Evolutionary conservation across 2,797 vertebrate genomes (phyloP), one percentile per base, ranked within the genome.

Genomic region (Lophotriccus pileatus): DNA sequence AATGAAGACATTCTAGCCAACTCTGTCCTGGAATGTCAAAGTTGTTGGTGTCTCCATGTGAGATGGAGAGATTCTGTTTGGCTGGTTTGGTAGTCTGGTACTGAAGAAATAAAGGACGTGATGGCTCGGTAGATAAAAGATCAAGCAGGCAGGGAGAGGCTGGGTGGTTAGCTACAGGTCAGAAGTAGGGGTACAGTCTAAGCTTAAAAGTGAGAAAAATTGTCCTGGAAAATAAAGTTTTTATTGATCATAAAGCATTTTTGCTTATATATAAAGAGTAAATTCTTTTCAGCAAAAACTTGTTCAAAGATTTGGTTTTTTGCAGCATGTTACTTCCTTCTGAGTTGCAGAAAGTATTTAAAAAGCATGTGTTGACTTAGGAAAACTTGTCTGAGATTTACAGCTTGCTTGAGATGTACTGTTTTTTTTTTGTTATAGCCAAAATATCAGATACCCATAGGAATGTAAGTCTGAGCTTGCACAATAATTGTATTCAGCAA

Each of bases 311-410:
- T 30, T 73, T 58, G 1, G 0, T 2, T 70, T 83, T 56, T 36
- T 55, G n/a, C 6, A 21, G 37, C 17, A 30, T 39, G 5, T 90
- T 87, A n/a, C 34, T 84, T 95, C 67, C 44, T 88, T 84, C 34
- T 14, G 36, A 66, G 25, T 83, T 3, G 11, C 27, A 72, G 68
- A 49, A 92, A 89, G 44, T 84, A 67, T 79, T 95, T 72, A 37
- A 89, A 94, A 76, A 60, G 23, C 16, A 12, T 53, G 28, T 84
- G 63, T 88, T 88, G 62, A 76, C 44, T 75, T 83, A 87, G n/a
- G 34, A 87, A 94, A 92, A 89, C 30, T 56, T 94, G 41, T 55
- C 53, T 81, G 79, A 92, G 59, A 91, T 96, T 85, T 89, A 70
- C 83, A 95, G 41, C 44, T 59, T 77, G 46, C 76, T 69, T 32